These are phyloP conservation scores for Meghimatium bilineatum DNA, from an alignment of 2,888 invertebrate genomes.

Conservation along the genomic window DNA sequence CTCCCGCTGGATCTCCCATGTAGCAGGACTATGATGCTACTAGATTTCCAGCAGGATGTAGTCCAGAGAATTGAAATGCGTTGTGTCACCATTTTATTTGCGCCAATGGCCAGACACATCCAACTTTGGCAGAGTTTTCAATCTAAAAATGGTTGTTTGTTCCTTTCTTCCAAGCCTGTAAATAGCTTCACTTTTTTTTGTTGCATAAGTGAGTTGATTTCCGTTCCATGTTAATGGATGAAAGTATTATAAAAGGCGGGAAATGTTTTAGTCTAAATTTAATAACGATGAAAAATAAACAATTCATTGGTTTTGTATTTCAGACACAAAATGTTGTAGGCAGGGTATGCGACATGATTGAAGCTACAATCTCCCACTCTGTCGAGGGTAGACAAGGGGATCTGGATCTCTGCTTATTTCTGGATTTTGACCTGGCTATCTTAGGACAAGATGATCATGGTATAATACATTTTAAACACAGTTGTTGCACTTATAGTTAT, in stretches of 20 bases:
- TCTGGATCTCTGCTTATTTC: constrained; percentile 82
- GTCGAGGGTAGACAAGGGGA: constrained; percentile 79
- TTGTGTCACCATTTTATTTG: too few relatives aligned
- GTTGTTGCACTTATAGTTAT: background rate
- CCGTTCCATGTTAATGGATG: background rate
- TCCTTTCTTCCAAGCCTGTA: too few relatives aligned
- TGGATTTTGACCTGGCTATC: constrained; percentile 82
- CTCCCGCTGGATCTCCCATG: too few relatives aligned
- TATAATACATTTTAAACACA: constrained; percentile 29
- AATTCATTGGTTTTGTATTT: background rate
- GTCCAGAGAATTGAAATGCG: too few relatives aligned
- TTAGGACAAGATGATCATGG: constrained; percentile 79
- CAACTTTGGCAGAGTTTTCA: too few relatives aligned
- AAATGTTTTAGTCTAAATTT: too few relatives aligned
- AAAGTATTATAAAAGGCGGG: background rate
- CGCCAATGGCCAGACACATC: too few relatives aligned
- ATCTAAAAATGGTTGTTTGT: too few relatives aligned
- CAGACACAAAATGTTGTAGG: constrained; percentile 3
- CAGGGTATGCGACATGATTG: constrained; percentile 76
- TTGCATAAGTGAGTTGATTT: too few relatives aligned
- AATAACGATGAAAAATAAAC: background rate
- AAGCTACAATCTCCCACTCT: constrained; percentile 80
- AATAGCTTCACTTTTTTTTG: background rate
- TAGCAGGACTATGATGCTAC: too few relatives aligned
- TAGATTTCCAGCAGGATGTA: too few relatives aligned